Evolutionary conservation across 2,888 invertebrate genomes (phyloP), one percentile per base, ranked within the genome.

Genomic region (Himalopsyche anomala): DNA sequence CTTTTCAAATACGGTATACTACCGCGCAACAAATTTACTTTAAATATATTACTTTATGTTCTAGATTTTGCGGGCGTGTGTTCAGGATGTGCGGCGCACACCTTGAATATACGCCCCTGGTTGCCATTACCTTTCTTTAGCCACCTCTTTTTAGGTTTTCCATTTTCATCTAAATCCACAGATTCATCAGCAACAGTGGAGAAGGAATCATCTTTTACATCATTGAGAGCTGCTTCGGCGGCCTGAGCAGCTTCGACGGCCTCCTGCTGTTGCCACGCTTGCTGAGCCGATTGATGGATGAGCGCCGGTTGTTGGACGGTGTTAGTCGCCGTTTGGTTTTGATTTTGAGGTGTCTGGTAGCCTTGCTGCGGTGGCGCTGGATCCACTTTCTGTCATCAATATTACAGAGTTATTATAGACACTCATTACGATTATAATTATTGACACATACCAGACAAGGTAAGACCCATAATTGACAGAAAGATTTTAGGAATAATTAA

Each of bases 201-300:
- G 51, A 82, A 81, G 36, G 82, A 40, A n/a, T 74, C 55, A 42
- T 40, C 42, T 42, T 81, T 55, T 54, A 55, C 51, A 17, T 79
- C 79, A 5, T 79, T 84, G 51, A 84, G 54, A 5, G 84, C 79
- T 4, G 84, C 80, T 51, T 54, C 45, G 36, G 36, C 40, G n/a
- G 74, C 38, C 36, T 85, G 85, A 11, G 84, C 74, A 38, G 84
- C 56, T 12, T 38, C 55, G 19, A 85, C 84, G 42, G 86, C 51
- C 84, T 84, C 86, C 79, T 87, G 87, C 54, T 87, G 87, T 12
- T 89, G 90, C 79, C 54, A 86, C 51, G 74, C 89, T n/a, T 84
- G 88, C 87, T 89, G 89, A 28, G 87, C 89, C 83, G 40, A 87
- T 28, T 86, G 87, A 45, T 86, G 88, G 69, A 82, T 88, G 86